These are phyloP conservation scores for Megastigmus dorsalis DNA, from an alignment of 2,888 invertebrate species.

Conservation along the genomic window DNA sequence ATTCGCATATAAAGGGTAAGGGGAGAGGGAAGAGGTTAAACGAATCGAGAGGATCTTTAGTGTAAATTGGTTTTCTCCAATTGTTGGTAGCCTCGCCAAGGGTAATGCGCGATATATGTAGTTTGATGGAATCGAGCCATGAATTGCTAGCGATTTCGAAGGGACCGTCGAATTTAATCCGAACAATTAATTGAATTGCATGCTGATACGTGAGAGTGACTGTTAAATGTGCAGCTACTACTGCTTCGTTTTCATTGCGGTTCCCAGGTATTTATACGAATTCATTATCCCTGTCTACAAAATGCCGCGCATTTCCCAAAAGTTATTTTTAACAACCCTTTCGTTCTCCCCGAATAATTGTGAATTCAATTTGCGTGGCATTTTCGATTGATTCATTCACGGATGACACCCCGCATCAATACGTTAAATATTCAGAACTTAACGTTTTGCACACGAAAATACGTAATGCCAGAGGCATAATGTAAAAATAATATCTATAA, in stretches of 20 bases:
- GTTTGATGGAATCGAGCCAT: neutral
- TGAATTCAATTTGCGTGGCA: too few species aligned
- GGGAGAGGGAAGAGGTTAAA: too few species aligned
- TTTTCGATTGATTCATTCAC: too few species aligned
- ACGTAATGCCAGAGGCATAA: too few species aligned
- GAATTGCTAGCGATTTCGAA: constrained; percentile 5
- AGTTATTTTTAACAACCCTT: neutral
- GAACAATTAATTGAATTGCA: constrained; percentile 7
- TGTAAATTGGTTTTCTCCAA: neutral
- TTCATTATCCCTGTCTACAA: neutral
- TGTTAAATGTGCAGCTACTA: neutral
- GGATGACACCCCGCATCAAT: too few species aligned
- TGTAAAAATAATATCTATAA: too few species aligned
- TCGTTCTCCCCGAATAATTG: neutral
- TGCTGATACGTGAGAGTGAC: neutral
- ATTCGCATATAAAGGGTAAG: too few species aligned
- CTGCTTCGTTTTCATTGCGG: neutral
- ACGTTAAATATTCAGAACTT: neutral
- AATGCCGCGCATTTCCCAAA: neutral
- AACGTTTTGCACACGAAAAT: too few species aligned
- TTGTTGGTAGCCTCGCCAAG: neutral
- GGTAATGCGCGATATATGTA: neutral
- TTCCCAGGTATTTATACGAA: neutral
- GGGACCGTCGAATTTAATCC: neutral
- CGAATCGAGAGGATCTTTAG: neutral